A percentile compares a stretch with the other conserved stretches of the same genome.
Evolutionary conservation across 64 coral and sea anemone genomes (phyloP).

Genomic region (Hydrozoanthus tunicans): DNA sequence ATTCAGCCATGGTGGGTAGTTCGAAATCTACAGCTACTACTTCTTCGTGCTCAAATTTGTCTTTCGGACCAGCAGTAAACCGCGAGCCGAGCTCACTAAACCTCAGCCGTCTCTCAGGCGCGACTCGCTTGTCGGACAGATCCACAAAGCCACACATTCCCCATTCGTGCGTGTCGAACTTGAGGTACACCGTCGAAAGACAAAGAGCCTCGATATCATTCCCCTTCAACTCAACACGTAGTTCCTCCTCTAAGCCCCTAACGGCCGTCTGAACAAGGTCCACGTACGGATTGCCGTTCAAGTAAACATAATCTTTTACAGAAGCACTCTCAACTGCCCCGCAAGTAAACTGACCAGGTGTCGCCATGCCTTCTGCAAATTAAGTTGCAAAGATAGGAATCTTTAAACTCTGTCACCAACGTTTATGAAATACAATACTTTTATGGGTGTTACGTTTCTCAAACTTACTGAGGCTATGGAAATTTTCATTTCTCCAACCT

Average conservation of each 20-base stretch:
- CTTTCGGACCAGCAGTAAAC: slow-evolving; percentile 89
- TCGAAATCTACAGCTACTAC: slow-evolving; percentile 89
- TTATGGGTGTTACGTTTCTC: too few species aligned
- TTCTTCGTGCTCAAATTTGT: slow-evolving; percentile 95
- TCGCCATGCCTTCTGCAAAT: slow-evolving; percentile 91
- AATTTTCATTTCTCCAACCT: too few species aligned
- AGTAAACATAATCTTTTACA: slow-evolving; percentile 63
- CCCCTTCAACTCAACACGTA: slow-evolving; percentile 76
- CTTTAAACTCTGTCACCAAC: not conserved
- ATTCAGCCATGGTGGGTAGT: slow-evolving; percentile 86
- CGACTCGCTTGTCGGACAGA: slow-evolving; percentile 84
- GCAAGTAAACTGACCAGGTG: slow-evolving; percentile 91
- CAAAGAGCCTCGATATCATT: slow-evolving; percentile 82
- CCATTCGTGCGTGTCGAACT: slow-evolving; percentile 97
- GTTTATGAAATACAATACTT: not conserved
- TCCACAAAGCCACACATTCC: slow-evolving; percentile 97
- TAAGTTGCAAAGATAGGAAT: not conserved
- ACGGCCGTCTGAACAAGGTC: slow-evolving; percentile 87
- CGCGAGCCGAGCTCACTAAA: slow-evolving; percentile 80
- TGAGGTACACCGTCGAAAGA: slow-evolving; percentile 91
- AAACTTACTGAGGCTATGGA: too few species aligned
- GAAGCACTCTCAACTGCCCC: slow-evolving; percentile 97
- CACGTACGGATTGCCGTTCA: slow-evolving; percentile 31
- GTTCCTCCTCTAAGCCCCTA: slow-evolving; percentile 92
- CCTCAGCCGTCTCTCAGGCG: slow-evolving; percentile 68